Evolutionary conservation across 2,113 vertebrate species (phyloP), one percentile per base, ranked within the genome.

Genomic region (Sphyrna mokarran): DNA sequence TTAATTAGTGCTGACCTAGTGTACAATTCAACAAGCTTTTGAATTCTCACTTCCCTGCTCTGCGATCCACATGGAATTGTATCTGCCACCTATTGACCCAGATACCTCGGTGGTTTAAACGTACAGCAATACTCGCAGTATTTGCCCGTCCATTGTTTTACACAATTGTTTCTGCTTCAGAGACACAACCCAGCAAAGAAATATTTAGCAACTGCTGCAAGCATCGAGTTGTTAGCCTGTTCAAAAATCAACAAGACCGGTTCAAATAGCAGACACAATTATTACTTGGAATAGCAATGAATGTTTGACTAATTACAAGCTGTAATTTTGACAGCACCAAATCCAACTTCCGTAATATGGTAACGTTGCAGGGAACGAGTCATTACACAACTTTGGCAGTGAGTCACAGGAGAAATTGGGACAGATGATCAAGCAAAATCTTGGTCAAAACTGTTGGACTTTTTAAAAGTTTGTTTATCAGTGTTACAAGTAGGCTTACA

Each of bases 221-320:
- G 20, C 97, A 98, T 98, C n/a, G 16, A 80, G 16, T 5, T 40
- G 18, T 40, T 83, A 43, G 40, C 54, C 26, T 23, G 16, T 89
- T 89, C 13, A 58, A 89, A 33, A 85, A 22, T n/a, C 37, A 85
- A 11, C 9, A 8, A 8, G 29, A 11, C 26, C 61, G 7, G 85
- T 87, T 87, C 48, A 89, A 89, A 89, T 89, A 29, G 22, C 4
- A 58, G 86, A 29, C 80, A 85, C 43, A 29, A 87, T 83, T 37
- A 40, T 83, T 78, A 78, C 76, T n/a, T 40, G 37, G 2, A 83
- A 83, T 37, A 6, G n/a, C 37, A 83, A 40, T 37, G 40, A 83
- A 40, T 37, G n/a, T 83, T 83, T 83, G n/a, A 40, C 78, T n/a
- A 40, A 40, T 83, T 37, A 18, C 78, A 37, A 40, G 0, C 78